Evolutionary conservation across 1,140 invertebrate species (phyloP).

Genomic region (Ceratoteleas bidentatus): DNA sequence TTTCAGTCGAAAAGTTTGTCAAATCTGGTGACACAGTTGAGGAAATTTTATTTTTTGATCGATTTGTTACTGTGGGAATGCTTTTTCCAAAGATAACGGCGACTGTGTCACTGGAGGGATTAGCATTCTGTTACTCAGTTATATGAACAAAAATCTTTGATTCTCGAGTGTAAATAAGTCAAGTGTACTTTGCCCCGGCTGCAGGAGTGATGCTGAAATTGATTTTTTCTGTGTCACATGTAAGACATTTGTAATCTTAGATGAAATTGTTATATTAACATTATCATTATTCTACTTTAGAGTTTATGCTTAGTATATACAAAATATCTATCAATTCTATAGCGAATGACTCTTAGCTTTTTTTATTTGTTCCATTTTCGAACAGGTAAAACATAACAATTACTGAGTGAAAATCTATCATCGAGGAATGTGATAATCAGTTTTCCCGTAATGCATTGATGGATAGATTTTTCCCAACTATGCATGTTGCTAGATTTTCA

Average conservation of each 20-base stretch:
- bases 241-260: conserved; percentile 18
- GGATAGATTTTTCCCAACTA: neutral
- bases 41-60: too few species aligned
- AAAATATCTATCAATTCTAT: too few species aligned
- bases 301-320: neutral
- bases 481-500: neutral
- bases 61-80: too few species aligned
- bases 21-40: too few species aligned
- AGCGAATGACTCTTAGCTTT: too few species aligned
- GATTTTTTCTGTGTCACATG: conserved; percentile 69
- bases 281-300: conserved; percentile 2
- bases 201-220: conserved; percentile 63
- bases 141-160: conserved; percentile 8
- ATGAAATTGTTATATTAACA: conserved; percentile 24
- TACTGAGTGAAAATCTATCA: too few species aligned
- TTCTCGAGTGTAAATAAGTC: conserved; percentile 57
- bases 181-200: conserved; percentile 45
- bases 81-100: too few species aligned
- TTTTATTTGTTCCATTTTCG: neutral
- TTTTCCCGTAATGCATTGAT: too few species aligned
- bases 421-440: too few species aligned
- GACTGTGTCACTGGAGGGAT: conserved; percentile 34
- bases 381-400: too few species aligned
- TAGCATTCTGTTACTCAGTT: conserved; percentile 19
- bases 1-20: too few species aligned